Conservation (phyloP, 2,113 vertebrate genomes). For the human (Homo sapiens) region DNA sequence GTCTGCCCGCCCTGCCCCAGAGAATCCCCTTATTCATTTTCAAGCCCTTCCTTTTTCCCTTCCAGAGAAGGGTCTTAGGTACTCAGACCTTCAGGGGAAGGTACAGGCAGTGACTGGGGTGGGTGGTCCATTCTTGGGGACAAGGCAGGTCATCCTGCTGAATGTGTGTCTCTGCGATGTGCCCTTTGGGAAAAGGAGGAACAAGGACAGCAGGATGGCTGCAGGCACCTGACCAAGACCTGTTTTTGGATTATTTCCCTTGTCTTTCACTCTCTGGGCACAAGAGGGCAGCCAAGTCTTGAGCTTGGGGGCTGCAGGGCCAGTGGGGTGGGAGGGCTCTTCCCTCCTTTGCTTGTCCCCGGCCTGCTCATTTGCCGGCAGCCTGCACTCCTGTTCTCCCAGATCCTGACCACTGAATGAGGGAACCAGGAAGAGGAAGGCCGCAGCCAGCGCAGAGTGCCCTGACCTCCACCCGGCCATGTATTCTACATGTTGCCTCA, state of each 20-base stretch:
- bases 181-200: background rate
- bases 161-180: background rate
- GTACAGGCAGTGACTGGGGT: no score
- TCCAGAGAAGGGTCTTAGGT: background rate
- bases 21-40: background rate
- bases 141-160: background rate
- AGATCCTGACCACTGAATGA: no score
- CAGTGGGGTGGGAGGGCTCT: rapidly evolving
- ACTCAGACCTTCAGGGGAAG: background rate
- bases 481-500: rapidly evolving
- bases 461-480: background rate
- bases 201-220: background rate
- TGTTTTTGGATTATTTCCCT: background rate
- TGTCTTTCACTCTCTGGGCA: slow-evolving; percentile 25
- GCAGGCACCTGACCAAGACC: background rate
- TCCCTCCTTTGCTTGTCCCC: background rate
- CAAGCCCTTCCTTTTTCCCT: background rate
- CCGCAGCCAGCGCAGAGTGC: no score
- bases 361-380: background rate
- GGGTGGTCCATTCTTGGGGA: background rate
- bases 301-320: background rate
- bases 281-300: slow-evolving; percentile 70
- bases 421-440: background rate
- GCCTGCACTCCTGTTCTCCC: background rate
- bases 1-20: background rate